Percentiles rank a stretch among this genome's conserved stretches.
Conservation (phyloP, 2,888 invertebrate genomes). For the Drosophila birchii region DNA sequence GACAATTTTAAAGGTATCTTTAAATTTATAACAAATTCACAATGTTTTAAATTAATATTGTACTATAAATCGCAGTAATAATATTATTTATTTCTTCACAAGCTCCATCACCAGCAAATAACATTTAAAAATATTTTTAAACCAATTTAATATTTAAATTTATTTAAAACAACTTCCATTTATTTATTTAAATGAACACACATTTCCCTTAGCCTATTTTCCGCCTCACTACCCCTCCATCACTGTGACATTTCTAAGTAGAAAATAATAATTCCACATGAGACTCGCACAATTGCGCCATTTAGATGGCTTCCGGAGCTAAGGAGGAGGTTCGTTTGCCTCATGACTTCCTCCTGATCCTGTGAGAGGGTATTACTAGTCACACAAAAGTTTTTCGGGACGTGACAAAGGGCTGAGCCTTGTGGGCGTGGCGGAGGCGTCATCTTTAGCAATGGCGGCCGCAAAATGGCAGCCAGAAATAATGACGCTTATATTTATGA, state of each 20-base stretch:
- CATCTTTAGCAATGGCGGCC: constrained; percentile 49
- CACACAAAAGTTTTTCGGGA: constrained; percentile 66
- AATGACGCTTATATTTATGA: constrained; percentile 81
- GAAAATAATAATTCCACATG: constrained; percentile 65
- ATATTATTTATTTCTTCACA: neutral
- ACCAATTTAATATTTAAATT: neutral
- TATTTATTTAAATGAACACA: neutral
- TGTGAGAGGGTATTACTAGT: constrained; percentile 31
- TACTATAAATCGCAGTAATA: neutral
- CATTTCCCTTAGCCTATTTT: constrained; percentile 9
- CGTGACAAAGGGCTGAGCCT: constrained; percentile 71
- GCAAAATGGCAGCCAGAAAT: constrained; percentile 71
- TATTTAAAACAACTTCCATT: neutral
- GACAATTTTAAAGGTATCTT: neutral
- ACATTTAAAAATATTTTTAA: neutral
- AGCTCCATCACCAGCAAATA: neutral
- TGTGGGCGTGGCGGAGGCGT: constrained; percentile 31
- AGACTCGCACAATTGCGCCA: constrained; percentile 77
- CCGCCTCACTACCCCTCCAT: neutral
- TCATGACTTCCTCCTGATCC: neutral
- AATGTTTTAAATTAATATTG: neutral
- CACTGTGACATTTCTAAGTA: constrained; percentile 32
- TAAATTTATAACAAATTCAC: neutral
- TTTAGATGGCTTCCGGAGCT: constrained; percentile 70
- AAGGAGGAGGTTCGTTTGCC: neutral